Percentiles rank a stretch among this genome's conserved stretches.
phyloP scores from a whole-genome alignment of 2,888 invertebrate genomes.

The Salpingus planirostris region DNA sequence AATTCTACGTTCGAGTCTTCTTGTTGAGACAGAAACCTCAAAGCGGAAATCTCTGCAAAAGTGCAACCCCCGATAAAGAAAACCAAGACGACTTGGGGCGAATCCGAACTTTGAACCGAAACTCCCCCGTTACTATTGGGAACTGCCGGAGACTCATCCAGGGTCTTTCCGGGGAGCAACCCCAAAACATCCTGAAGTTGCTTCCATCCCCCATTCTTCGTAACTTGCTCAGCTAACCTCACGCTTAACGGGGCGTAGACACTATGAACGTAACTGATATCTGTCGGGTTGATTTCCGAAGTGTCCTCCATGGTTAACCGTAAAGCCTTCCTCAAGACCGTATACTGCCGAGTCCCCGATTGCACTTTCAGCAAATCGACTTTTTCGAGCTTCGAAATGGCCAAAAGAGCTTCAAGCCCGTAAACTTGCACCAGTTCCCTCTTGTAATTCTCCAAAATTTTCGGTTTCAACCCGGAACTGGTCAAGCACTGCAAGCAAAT shows the following conservation, averaged over 20 bases:
- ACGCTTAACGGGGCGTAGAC: conserved; percentile 91
- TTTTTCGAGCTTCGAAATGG: conserved; percentile 78
- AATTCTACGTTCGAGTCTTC: conserved; percentile 82
- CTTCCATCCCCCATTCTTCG: conserved; percentile 68
- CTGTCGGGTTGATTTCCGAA: conserved; percentile 71
- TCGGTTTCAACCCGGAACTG: conserved; percentile 86
- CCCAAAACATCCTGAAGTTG: conserved; percentile 77
- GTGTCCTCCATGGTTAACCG: conserved; percentile 83
- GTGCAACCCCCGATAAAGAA: conserved; percentile 98
- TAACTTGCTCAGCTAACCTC: conserved; percentile 71
- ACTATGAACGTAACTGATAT: conserved; percentile 86
- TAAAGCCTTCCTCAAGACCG: conserved; percentile 70
- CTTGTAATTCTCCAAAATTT: conserved; percentile 63
- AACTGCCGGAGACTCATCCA: conserved; percentile 52
- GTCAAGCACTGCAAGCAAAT: conserved; percentile 90
- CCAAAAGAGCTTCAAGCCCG: conserved; percentile 74
- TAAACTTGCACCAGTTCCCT: conserved; percentile 64
- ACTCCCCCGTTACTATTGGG: not conserved
- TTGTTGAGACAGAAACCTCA: conserved; percentile 64
- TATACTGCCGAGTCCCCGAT: conserved; percentile 62
- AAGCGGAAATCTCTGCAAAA: conserved; percentile 80
- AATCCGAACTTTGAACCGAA: conserved; percentile 41
- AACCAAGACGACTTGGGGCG: conserved; percentile 70
- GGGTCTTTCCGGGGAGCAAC: conserved; percentile 66
- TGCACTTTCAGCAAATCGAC: conserved; percentile 72